phyloP scores from a whole-genome alignment of 2,113 vertebrate genomes.

The Bambusicola thoracicus region DNA sequence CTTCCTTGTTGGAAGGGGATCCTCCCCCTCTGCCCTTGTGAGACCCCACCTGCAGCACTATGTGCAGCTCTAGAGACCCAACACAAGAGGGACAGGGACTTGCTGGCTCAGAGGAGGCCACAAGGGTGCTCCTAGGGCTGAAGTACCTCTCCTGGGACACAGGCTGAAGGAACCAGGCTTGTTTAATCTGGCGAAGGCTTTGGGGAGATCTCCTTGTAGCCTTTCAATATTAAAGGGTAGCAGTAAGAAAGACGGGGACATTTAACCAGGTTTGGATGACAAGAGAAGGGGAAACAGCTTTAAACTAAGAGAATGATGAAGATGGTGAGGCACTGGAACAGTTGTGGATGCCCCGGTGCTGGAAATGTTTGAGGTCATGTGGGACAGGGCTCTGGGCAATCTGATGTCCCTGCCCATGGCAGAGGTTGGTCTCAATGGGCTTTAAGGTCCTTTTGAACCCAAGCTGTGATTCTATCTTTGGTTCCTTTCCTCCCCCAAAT shows the following conservation, averaged over 20 bases:
- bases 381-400: background rate
- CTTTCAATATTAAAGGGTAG: background rate
- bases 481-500: fast-evolving
- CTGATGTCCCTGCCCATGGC: background rate
- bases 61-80: background rate
- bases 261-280: background rate
- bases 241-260: background rate
- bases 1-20: background rate
- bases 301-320: background rate
- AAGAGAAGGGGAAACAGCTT: background rate
- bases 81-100: background rate
- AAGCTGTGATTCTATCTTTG: background rate
- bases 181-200: background rate
- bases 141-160: background rate
- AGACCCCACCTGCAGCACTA: background rate
- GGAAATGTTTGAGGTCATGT: background rate
- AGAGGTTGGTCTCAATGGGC: background rate
- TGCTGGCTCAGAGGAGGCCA: background rate
- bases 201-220: background rate
- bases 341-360: background rate
- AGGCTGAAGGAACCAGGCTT: background rate
- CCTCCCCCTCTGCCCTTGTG: background rate
- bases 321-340: background rate
- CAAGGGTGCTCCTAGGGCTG: background rate
- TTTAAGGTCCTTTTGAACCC: background rate